Evolutionary conservation across 2,888 invertebrate species (phyloP), one percentile per base, ranked within the genome.

Genomic region (Eudemis profundana): DNA sequence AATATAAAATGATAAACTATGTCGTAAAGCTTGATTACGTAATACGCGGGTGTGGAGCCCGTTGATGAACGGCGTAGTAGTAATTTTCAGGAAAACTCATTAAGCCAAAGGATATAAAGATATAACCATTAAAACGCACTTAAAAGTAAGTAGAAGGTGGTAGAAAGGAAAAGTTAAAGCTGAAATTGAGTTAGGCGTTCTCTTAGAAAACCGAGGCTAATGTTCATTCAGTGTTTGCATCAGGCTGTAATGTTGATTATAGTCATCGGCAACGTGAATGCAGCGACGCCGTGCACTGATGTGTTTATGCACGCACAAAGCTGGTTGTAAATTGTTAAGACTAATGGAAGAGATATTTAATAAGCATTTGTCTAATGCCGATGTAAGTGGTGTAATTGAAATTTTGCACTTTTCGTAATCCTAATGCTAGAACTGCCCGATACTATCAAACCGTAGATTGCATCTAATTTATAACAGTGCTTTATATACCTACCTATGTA

Each of bases 221-320:
- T 85, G 82, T 79, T 77, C 80, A 84, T 85, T 85, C 83, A 81
- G 79, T 75, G 81, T 81, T 85, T 83, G 77, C 85, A 83, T 85
- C 84, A 82, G 79, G 69, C 79, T 72, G 78, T 81, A 79, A 83
- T 80, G 79, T 81, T 86, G 87, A 89, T 89, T 87, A 88, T 82
- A 86, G 83, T 81, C 84, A 82, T 85, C 77, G 79, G 75, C 76
- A 72, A 78, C 75, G 77, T 78, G 78, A 83, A 79, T 79, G 82
- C 82, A 76, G 76, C 74, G 76, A 73, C 73, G 64, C 74, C 72
- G 75, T 69, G 73, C 76, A 72, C 76, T 82, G 77, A 82, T 82
- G 81, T 82, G 79, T 78, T 83, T 80, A 81, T 81, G 78, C 78
- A 82, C 74, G 81, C 78, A 79, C 76, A 77, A 78, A 77, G 74